Conservation (phyloP, 2,888 invertebrate species). For the Tethea ocularis region DNA sequence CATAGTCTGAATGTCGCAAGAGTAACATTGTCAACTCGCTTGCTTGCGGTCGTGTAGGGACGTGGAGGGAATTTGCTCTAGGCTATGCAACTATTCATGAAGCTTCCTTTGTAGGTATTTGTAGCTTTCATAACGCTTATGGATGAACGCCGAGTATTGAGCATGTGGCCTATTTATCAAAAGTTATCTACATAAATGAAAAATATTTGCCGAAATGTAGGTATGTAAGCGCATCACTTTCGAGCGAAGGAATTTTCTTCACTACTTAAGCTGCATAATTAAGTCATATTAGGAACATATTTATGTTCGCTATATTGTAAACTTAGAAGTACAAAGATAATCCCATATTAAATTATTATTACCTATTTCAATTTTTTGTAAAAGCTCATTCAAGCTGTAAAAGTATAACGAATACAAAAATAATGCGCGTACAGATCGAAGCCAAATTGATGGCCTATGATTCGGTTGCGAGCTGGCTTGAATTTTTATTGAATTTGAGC, state of each 20-base stretch:
- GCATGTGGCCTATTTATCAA: background rate
- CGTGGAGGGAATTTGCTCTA: slow-evolving; percentile 40
- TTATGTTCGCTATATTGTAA: no score
- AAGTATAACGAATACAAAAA: background rate
- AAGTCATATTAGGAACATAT: no score
- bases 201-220: no score
- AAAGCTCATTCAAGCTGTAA: no score
- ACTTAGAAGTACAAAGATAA: no score
- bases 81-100: slow-evolving; percentile 59
- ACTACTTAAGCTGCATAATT: no score
- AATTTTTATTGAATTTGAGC: slow-evolving; percentile 72
- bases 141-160: background rate
- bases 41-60: slow-evolving; percentile 53
- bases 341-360: no score
- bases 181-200: no score
- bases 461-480: slow-evolving; percentile 47
- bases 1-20: slow-evolving; percentile 66
- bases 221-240: no score
- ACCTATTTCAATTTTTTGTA: no score
- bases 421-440: slow-evolving; percentile 27
- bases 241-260: no score
- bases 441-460: slow-evolving; percentile 56
- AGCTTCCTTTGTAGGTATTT: slow-evolving; percentile 41
- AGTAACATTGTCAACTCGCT: slow-evolving; percentile 60
- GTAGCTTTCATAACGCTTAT: slow-evolving; percentile 27